These are phyloP conservation scores for Thryonomys swinderianus DNA, from an alignment of 2,113 vertebrate species.

Conservation along the genomic window DNA sequence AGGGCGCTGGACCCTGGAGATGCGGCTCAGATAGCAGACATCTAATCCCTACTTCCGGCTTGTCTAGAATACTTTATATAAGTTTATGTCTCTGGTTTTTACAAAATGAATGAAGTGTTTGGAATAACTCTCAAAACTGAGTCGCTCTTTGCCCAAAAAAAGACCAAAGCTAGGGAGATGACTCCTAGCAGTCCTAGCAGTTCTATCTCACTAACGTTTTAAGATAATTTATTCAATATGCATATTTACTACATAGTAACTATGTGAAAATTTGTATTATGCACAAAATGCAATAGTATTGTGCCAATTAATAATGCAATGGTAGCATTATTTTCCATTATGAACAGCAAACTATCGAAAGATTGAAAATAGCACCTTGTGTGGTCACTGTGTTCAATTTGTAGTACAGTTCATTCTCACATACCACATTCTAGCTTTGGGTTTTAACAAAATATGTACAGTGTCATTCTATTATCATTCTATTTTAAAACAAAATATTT, in stretches of 20 bases:
- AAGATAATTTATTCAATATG: neutral
- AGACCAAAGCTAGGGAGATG: fast-evolving
- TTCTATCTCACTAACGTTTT: neutral
- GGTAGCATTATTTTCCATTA: neutral
- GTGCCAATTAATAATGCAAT: neutral
- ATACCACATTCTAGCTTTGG: neutral
- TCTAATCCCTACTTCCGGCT: neutral
- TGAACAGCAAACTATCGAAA: neutral
- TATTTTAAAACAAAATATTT: neutral
- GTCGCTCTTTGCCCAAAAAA: neutral
- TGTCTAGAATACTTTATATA: neutral
- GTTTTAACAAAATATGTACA: neutral
- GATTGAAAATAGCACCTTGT: neutral
- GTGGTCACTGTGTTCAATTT: neutral
- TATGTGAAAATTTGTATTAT: neutral
- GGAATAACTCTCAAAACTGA: neutral
- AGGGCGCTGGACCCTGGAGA: neutral
- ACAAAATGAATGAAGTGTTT: conserved; percentile 38
- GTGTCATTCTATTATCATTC: neutral
- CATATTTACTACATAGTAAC: neutral
- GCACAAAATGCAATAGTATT: neutral
- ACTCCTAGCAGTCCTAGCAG: neutral
- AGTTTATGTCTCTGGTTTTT: neutral
- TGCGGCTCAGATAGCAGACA: neutral
- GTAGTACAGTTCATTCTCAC: neutral